phyloP scores from a whole-genome alignment of 2,888 invertebrate genomes.

The Trichogramma evanescens region DNA sequence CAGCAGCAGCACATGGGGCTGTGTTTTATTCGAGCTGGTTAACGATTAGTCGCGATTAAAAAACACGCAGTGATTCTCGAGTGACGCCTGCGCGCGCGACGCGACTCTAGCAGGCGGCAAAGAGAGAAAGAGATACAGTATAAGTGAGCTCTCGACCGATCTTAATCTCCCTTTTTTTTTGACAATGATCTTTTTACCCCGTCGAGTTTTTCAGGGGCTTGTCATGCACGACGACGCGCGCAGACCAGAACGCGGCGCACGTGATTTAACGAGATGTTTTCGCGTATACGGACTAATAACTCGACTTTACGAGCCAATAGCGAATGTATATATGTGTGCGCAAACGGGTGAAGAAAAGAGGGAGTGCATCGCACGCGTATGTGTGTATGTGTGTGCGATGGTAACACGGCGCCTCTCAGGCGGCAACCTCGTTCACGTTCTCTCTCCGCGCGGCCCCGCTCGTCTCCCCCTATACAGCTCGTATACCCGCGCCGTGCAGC shows the following conservation, averaged over 20 bases:
- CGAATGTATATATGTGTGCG: constrained; percentile 12
- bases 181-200: not conserved
- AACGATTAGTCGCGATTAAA: constrained; percentile 9
- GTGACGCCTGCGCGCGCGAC: not conserved
- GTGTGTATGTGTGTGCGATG: constrained; percentile 24
- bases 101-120: not conserved
- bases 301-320: constrained; percentile 38
- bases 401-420: constrained; percentile 39
- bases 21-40: not conserved
- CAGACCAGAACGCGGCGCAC: constrained; percentile 10
- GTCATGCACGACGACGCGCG: constrained; percentile 8
- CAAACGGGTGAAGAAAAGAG: constrained; percentile 21
- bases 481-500: too few species aligned
- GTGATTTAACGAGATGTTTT: constrained; percentile 42
- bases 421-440: constrained; percentile 35
- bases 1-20: not conserved
- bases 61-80: not conserved
- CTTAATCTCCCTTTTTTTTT: constrained; percentile 3
- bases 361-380: constrained; percentile 19
- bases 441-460: too few species aligned
- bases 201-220: not conserved
- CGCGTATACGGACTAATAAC: constrained; percentile 39
- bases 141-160: constrained; percentile 6
- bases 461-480: too few species aligned
- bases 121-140: not conserved